Evolutionary conservation across 1,140 invertebrate species (phyloP), one percentile per base, ranked within the genome.

Genomic region (honey bee (Apis mellifera)): DNA sequence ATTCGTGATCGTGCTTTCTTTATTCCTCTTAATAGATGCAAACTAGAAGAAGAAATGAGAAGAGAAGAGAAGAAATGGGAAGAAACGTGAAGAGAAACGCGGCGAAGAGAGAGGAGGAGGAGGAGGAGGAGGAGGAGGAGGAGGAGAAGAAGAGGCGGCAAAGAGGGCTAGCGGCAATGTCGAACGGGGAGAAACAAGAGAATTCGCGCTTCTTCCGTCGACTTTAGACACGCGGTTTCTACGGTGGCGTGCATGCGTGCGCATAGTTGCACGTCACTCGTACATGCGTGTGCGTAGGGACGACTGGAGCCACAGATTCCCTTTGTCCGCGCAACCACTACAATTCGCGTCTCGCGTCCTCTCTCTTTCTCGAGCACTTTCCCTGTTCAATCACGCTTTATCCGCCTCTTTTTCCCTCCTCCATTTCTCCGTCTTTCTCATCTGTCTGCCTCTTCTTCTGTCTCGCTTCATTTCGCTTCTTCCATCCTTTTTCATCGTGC

Each of bases 301-400:
- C 85, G 86, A 89, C 89, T 90, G 91, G 90, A 91, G 90, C 88
- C 90, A 86, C 91, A 91, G 90, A 91, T 91, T 92, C 91, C 88
- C 90, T 92, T 92, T 92, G 91, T 92, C 90, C 90, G 90, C 78
- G 78, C 89, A 91, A 90, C 86, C 87, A 88, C 84, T 84, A 78
- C 82, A 86, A 59, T 84, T 84, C 82, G 79, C 85, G 71, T 86
- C 78, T 87, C 74, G 62, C 70, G 62, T 83, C 72, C 78, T 84
- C 76, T 32, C 55, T 83, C 79, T 76, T 59, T 19, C 60, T 66
- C 15, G 17, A 50, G 11, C 55, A n/a, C n/a, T 17, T 50, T 57
- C 55, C 21, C 23, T n/a, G 32, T 65, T 21, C 74, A 54, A 13
- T 11, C 21, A n/a, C 66, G 69, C 72, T 57, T 55, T 73, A 76